phyloP scores from a whole-genome alignment of 2,888 invertebrate species.

The Cryptus armator region DNA sequence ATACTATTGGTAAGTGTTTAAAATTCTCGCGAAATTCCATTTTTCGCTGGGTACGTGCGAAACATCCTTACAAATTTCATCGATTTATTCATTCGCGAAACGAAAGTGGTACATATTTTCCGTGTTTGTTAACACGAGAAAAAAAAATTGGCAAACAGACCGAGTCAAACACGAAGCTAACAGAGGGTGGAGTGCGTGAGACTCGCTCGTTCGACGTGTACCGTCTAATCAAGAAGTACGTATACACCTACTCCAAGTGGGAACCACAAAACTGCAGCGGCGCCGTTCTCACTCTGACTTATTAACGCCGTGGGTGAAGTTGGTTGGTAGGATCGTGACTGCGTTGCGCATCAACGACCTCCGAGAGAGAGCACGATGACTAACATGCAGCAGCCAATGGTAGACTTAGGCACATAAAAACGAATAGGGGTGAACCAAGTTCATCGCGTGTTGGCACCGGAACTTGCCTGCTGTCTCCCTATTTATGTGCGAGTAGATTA shows the following conservation, averaged over 20 bases:
- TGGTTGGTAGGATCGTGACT: conserved; percentile 52
- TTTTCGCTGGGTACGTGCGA: too few relatives aligned
- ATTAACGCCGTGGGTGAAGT: neutral
- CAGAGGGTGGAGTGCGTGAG: neutral
- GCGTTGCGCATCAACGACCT: conserved; percentile 61
- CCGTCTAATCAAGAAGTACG: conserved; percentile 15
- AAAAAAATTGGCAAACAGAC: neutral
- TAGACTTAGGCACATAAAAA: conserved; percentile 29
- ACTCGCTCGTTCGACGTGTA: conserved; percentile 17
- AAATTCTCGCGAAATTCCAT: too few relatives aligned
- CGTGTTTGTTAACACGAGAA: neutral
- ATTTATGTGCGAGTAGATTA: conserved; percentile 41
- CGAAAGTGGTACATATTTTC: neutral
- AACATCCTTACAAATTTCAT: neutral
- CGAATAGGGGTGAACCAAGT: conserved; percentile 61
- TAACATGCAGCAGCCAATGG: conserved; percentile 55
- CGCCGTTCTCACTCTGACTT: conserved; percentile 32
- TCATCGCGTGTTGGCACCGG: conserved; percentile 52
- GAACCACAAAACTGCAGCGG: conserved; percentile 41
- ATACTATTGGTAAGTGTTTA: too few relatives aligned
- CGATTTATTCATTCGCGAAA: neutral
- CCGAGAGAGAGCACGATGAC: conserved; percentile 44
- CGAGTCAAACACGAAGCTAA: conserved; percentile 21
- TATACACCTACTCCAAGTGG: conserved; percentile 10
- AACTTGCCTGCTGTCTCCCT: conserved; percentile 57